Conservation (phyloP, 2,888 invertebrate species). For the Brenthis hecate region DNA sequence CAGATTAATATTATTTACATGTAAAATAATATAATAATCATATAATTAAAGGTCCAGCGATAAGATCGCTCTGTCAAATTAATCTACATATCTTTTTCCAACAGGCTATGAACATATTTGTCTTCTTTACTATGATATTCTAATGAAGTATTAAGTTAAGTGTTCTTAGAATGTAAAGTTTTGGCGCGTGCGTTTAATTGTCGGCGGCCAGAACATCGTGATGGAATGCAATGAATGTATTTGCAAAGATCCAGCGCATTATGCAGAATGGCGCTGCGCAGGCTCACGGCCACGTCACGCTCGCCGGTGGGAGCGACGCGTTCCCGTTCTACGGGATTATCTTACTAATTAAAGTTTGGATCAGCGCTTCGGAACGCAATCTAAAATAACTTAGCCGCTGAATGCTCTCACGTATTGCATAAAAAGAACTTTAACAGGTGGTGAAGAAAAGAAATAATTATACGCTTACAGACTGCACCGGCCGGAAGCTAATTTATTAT, state of each 20-base stretch:
- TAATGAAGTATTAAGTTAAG: constrained; percentile 23
- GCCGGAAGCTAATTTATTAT: background rate
- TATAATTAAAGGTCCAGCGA: background rate
- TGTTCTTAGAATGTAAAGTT: constrained; percentile 42
- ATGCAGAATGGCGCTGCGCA: constrained; percentile 24
- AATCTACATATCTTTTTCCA: background rate
- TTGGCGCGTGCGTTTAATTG: constrained; percentile 50
- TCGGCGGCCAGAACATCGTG: constrained; percentile 45
- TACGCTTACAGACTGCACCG: no score
- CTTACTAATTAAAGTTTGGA: constrained; percentile 70
- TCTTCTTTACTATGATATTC: constrained; percentile 15
- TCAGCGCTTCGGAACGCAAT: constrained; percentile 57
- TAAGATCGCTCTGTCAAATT: background rate
- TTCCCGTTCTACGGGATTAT: constrained; percentile 46
- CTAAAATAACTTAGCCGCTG: constrained; percentile 52
- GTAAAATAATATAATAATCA: background rate
- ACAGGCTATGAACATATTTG: background rate
- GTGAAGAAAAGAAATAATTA: background rate
- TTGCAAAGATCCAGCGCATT: constrained; percentile 15
- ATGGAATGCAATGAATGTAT: constrained; percentile 50
- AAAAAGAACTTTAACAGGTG: constrained; percentile 3
- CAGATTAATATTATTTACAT: constrained; percentile 7
- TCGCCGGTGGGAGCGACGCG: constrained; percentile 40
- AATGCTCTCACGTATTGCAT: constrained; percentile 53
- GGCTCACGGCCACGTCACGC: constrained; percentile 50